Evolutionary conservation across 2,797 vertebrate species (phyloP).

Genomic region (Peromyscus melanophrys): DNA sequence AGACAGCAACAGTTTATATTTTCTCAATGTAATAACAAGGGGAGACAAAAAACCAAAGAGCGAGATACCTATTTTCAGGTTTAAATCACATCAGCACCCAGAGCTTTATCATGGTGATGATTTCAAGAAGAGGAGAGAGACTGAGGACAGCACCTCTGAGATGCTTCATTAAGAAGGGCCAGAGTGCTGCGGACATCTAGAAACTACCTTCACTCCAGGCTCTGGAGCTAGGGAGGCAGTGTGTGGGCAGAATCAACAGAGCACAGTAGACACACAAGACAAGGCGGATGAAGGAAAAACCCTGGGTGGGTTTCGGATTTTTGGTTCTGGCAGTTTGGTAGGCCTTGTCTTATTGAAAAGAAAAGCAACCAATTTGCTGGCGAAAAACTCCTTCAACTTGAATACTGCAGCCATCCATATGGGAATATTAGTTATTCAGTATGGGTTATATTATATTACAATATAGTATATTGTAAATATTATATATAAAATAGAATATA

Average conservation of each 20-base stretch:
- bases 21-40: background rate
- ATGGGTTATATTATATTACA: background rate
- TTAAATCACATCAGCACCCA: background rate
- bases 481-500: background rate
- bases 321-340: background rate
- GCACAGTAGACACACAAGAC: background rate
- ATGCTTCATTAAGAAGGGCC: background rate
- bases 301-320: background rate
- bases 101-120: background rate
- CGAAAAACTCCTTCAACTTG: background rate
- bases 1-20: background rate
- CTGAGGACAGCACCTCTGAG: background rate
- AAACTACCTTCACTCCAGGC: background rate
- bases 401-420: background rate
- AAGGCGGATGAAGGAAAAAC: background rate
- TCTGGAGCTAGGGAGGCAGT: background rate
- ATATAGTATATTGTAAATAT: background rate
- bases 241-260: background rate
- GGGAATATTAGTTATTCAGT: background rate
- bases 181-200: background rate
- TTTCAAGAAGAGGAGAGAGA: background rate
- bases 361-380: background rate
- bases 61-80: background rate
- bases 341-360: background rate
- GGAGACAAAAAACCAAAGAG: slow-evolving; percentile 6